Conservation (phyloP, 2,888 invertebrate genomes). For the Odontocerum albicorne region DNA sequence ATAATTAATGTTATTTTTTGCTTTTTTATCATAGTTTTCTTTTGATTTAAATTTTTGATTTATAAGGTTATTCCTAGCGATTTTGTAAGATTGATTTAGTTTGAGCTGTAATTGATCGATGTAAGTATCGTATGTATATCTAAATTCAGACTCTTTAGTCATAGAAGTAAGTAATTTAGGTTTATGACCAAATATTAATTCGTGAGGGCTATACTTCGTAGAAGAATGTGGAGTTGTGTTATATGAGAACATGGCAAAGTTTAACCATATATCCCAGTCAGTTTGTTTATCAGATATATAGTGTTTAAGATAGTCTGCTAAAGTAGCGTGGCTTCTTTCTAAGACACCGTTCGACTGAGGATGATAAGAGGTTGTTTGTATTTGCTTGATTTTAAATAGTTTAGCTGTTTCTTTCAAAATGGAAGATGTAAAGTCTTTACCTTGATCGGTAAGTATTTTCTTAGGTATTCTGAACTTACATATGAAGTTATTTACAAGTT, state of each 20-base stretch:
- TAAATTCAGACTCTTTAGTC: conserved; percentile 35
- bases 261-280: conserved; percentile 42
- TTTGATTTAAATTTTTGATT: conserved; percentile 37
- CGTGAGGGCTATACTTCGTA: conserved; percentile 39
- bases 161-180: conserved; percentile 36
- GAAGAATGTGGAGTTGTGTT: conserved; percentile 39
- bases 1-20: conserved; percentile 28
- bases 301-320: conserved; percentile 40
- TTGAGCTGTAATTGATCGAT: conserved; percentile 25
- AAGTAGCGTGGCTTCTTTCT: conserved; percentile 41
- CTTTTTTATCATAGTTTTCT: conserved; percentile 34
- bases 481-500: conserved; percentile 36
- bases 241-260: conserved; percentile 39
- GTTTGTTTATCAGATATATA: conserved; percentile 38
- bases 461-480: conserved; percentile 43
- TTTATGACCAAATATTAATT: conserved; percentile 39
- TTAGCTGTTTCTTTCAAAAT: conserved; percentile 39
- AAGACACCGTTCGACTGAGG: conserved; percentile 40
- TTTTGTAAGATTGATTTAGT: conserved; percentile 37
- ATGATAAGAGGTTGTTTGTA: conserved; percentile 40
- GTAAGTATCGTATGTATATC: conserved; percentile 39
- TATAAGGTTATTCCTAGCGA: conserved; percentile 37
- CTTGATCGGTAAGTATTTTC: conserved; percentile 57
- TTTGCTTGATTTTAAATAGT: conserved; percentile 40
- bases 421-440: conserved; percentile 48